Evolutionary conservation across 2,113 vertebrate genomes (phyloP), one percentile per base, ranked within the genome.

Genomic region (Periophthalmodon schlosseri): DNA sequence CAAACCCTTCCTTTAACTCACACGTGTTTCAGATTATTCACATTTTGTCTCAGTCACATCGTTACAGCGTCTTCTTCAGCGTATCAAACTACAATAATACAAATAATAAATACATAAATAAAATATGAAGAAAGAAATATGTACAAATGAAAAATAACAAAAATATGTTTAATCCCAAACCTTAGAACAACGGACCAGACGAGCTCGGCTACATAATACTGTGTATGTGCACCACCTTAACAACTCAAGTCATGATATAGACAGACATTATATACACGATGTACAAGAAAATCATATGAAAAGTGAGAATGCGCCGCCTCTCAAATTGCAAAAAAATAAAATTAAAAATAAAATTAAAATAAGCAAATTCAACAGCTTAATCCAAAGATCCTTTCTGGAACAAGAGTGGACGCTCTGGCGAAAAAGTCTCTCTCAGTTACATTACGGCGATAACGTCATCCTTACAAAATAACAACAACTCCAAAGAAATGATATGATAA

Each of bases 131-230:
- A 80, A 90, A 77, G 73, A 80, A 81, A 72, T 74, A 89, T 91
- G 81, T 91, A 90, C 82, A 92, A 81, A 74, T 72, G 24, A 73
- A 21, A 81, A 76, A 79, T 52, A 82, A 85, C 23, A 87, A 82
- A 85, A 74, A 64, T 10, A 61, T 75, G 36, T 74, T 16, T 86
- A 80, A 76, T 84, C 83, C 86, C 80, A 56, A 52, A 23, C 18
- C 76, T 61, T 7, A 72, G 8, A 46, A 75, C 61, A 73, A 65
- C 70, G 75, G 77, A 75, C 76, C 82, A 72, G 66, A 84, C 70
- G 63, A 74, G 76, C 79, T 86, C 84, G 61, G 91, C 91, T 93
- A 94, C 92, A 93, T 93, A 92, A 93, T 91, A 93, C 93, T 93
- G 90, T 89, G 84, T 79, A 80, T 87, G 83, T 85, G 84, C 52